phyloP scores from a whole-genome alignment of 2,113 vertebrate genomes.

The Pseudopipra pipra region DNA sequence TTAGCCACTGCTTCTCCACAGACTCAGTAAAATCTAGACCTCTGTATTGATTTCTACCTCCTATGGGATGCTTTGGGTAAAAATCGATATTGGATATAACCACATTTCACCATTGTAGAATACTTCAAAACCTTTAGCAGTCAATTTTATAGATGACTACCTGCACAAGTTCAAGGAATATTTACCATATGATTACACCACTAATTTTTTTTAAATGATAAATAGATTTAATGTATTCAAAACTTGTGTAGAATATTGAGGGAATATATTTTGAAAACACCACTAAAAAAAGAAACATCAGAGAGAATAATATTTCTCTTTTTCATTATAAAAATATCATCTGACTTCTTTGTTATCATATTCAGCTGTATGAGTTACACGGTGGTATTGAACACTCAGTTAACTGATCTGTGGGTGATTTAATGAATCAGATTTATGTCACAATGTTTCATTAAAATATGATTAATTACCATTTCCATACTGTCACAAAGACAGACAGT shows the following conservation, averaged over 20 bases:
- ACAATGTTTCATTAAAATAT: constrained; percentile 28
- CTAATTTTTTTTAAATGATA: background rate
- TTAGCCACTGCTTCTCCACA: background rate
- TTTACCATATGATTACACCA: background rate
- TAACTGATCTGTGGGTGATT: background rate
- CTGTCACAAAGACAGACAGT: background rate
- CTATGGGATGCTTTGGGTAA: background rate
- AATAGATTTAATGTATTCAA: background rate
- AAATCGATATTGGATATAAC: background rate
- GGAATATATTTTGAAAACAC: background rate
- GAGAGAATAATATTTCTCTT: background rate
- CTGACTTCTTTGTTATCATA: background rate
- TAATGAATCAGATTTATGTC: constrained; percentile 27
- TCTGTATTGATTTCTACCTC: background rate
- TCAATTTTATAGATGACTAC: background rate
- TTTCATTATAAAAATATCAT: background rate
- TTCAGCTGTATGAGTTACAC: background rate
- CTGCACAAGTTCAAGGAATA: background rate
- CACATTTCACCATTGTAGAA: background rate
- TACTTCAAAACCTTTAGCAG: background rate
- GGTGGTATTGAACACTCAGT: background rate
- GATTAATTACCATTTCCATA: background rate
- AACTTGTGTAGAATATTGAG: background rate
- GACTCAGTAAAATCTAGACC: background rate
- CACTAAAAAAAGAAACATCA: background rate